Conservation (phyloP, 2,888 invertebrate genomes). For the Papilio elwesi region DNA sequence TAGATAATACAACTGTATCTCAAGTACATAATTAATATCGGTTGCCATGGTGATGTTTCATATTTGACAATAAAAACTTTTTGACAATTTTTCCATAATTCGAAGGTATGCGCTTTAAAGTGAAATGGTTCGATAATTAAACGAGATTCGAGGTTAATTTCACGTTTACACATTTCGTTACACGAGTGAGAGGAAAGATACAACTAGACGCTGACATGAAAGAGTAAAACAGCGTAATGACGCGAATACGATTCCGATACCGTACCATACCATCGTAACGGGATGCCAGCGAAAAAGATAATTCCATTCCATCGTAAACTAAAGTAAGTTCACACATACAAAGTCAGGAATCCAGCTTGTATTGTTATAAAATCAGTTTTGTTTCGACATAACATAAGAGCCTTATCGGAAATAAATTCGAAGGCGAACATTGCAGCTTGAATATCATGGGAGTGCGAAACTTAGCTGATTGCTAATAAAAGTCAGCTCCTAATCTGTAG, state of each 20-base stretch:
- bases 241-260: background rate
- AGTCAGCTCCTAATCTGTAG: too few relatives aligned
- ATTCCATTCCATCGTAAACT: background rate
- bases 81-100: too few relatives aligned
- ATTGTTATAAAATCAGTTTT: background rate
- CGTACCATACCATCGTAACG: background rate
- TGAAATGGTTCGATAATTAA: too few relatives aligned
- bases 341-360: conserved; percentile 6
- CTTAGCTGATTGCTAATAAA: too few relatives aligned
- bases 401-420: background rate
- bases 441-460: too few relatives aligned
- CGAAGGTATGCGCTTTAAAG: background rate
- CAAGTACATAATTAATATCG: too few relatives aligned
- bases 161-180: background rate
- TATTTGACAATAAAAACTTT: too few relatives aligned
- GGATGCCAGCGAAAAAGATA: background rate
- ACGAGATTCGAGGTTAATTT: background rate
- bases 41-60: too few relatives aligned
- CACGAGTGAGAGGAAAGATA: conserved; percentile 5
- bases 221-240: background rate
- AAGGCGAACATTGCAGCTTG: too few relatives aligned
- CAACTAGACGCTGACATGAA: background rate
- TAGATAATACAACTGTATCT: too few relatives aligned
- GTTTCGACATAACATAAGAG: background rate
- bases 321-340: background rate